Conservation (phyloP, 2,113 vertebrate genomes). For the Seriola quinqueradiata region DNA sequence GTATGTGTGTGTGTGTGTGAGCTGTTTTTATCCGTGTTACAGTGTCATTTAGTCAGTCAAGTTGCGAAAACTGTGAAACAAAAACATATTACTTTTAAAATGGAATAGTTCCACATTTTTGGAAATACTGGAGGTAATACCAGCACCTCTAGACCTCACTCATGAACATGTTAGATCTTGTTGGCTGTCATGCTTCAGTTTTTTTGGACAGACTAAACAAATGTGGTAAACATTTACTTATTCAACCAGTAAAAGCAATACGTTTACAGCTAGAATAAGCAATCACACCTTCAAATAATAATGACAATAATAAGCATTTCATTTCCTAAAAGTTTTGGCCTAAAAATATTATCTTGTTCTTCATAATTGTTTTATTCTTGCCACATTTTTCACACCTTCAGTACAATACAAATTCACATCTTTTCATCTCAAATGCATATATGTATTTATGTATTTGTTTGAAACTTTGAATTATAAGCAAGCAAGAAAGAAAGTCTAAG, state of each 20-base stretch:
- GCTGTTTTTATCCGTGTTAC: neutral
- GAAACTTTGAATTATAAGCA: neutral
- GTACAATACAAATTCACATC: neutral
- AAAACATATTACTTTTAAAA: too few species aligned
- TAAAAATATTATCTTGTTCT: neutral
- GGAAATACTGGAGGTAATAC: neutral
- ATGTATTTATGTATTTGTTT: neutral
- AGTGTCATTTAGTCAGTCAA: too few species aligned
- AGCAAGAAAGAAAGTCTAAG: neutral
- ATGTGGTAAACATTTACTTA: neutral
- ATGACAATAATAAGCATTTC: neutral
- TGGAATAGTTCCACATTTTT: neutral
- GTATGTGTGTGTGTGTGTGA: conserved; percentile 25
- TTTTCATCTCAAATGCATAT: neutral
- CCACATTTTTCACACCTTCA: neutral
- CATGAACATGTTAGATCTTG: neutral
- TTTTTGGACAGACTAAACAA: too few species aligned
- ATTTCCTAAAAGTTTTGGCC: neutral
- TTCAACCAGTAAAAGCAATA: neutral
- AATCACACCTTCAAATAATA: neutral
- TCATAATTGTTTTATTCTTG: too few species aligned
- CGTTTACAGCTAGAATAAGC: neutral
- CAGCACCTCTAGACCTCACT: neutral
- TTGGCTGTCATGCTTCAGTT: too few species aligned
- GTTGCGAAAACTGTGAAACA: too few species aligned